Conservation (phyloP, 2,888 invertebrate species). For the Acronicta aceris region DNA sequence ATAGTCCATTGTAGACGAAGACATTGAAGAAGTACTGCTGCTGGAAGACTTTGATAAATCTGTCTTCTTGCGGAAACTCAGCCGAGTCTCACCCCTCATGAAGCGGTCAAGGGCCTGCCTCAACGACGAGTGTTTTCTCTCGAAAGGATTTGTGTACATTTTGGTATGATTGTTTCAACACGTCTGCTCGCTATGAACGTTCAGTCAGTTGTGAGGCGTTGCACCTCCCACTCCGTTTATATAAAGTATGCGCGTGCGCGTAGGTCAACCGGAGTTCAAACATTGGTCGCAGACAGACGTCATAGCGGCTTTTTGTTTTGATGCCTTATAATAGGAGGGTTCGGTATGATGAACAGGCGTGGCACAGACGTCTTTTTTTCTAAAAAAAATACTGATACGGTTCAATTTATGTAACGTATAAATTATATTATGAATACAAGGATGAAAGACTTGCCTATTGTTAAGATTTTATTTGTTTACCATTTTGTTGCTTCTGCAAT, state of each 20-base stretch:
- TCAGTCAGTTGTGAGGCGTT: conserved; percentile 56
- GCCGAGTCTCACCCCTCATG: conserved; percentile 82
- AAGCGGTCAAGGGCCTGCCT: conserved; percentile 91
- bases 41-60: conserved; percentile 66
- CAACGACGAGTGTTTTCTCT: conserved; percentile 91
- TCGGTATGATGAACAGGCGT: conserved; percentile 41
- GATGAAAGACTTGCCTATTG: too few relatives aligned
- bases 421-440: conserved; percentile 18
- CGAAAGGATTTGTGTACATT: conserved; percentile 92
- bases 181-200: conserved; percentile 66
- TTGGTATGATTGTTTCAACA: conserved; percentile 60
- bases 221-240: conserved; percentile 67
- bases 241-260: conserved; percentile 70
- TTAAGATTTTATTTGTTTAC: not conserved
- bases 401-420: conserved; percentile 18
- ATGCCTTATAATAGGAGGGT: conserved; percentile 51
- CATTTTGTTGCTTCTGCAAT: not conserved
- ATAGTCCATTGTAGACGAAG: conserved; percentile 70
- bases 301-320: conserved; percentile 64
- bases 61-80: conserved; percentile 79
- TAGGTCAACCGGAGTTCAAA: conserved; percentile 69
- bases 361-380: conserved; percentile 43
- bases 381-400: conserved; percentile 37
- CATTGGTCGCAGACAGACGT: conserved; percentile 59
- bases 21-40: conserved; percentile 74